phyloP scores from a whole-genome alignment of 2,888 invertebrate species.

The Callyntrura guangdongensis region DNA sequence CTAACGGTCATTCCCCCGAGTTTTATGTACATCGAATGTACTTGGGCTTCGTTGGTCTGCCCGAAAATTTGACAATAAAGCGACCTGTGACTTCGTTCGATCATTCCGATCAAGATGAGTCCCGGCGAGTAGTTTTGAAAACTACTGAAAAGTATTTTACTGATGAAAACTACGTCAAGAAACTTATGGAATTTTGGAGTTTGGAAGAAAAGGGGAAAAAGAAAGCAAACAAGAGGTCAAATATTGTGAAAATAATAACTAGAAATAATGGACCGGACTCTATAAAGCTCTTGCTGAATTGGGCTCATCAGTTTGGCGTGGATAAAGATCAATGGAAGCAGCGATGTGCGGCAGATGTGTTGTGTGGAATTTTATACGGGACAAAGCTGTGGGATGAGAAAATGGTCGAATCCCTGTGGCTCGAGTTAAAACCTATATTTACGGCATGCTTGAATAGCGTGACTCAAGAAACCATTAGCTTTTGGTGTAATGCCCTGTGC shows the following conservation, averaged over 20 bases:
- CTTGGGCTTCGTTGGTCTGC: constrained; percentile 82
- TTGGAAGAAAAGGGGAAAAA: constrained; percentile 90
- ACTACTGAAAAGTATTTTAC: constrained; percentile 89
- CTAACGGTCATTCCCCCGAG: constrained; percentile 63
- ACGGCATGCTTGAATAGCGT: constrained; percentile 86
- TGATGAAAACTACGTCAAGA: constrained; percentile 89
- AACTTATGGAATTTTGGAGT: constrained; percentile 91
- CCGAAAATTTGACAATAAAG: constrained; percentile 78
- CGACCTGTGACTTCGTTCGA: constrained; percentile 79
- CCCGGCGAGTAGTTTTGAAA: constrained; percentile 85
- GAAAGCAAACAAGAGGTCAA: constrained; percentile 79
- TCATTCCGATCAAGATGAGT: constrained; percentile 84
- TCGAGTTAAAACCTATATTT: constrained; percentile 86
- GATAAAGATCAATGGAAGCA: constrained; percentile 87
- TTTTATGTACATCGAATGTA: constrained; percentile 84
- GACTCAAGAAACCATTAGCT: constrained; percentile 86
- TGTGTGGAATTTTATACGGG: constrained; percentile 87
- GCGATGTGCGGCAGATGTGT: constrained; percentile 87
- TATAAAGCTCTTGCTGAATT: constrained; percentile 74
- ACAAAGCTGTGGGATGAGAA: constrained; percentile 87
- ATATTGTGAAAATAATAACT: constrained; percentile 78
- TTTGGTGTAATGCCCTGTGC: constrained; percentile 86
- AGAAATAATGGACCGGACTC: constrained; percentile 83
- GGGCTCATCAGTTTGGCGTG: constrained; percentile 85
- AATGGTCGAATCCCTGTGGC: constrained; percentile 86